Conservation (phyloP, 2,888 invertebrate genomes). For the Cepaea hortensis region DNA sequence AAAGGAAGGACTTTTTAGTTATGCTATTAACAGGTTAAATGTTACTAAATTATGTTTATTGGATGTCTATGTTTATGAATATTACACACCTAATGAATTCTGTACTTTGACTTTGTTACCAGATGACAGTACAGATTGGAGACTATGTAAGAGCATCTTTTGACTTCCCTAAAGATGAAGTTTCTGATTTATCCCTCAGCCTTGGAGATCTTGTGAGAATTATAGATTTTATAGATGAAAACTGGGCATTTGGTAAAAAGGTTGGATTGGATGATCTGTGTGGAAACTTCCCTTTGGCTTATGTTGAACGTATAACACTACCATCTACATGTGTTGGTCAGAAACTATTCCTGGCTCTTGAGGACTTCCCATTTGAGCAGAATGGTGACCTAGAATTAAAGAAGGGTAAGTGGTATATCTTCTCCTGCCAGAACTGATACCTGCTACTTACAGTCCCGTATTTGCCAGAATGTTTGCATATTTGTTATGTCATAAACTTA, state of each 20-base stretch:
- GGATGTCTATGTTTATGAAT: too few relatives aligned
- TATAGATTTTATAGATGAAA: conserved; percentile 65
- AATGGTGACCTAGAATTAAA: conserved; percentile 70
- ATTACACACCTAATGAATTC: too few relatives aligned
- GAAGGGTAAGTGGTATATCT: conserved; percentile 61
- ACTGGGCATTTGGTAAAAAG: conserved; percentile 69
- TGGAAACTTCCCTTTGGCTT: conserved; percentile 71
- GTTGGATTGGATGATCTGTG: conserved; percentile 42
- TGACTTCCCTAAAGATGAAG: conserved; percentile 66
- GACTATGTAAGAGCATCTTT: conserved; percentile 69
- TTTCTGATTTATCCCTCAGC: conserved; percentile 67
- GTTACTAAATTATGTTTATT: too few relatives aligned
- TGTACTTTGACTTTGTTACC: conserved; percentile 42
- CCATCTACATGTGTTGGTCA: conserved; percentile 62
- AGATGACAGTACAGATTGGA: conserved; percentile 67
- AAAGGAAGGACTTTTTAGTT: too few relatives aligned
- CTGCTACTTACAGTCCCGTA: too few relatives aligned
- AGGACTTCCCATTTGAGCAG: conserved; percentile 68
- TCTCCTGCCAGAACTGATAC: too few relatives aligned
- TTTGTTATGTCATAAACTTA: too few relatives aligned
- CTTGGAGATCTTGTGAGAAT: conserved; percentile 69
- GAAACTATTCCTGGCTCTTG: conserved; percentile 68
- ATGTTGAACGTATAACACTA: conserved; percentile 66
- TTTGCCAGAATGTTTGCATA: too few relatives aligned
- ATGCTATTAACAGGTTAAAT: too few relatives aligned